Evolutionary conservation across 2,888 invertebrate species (phyloP), one percentile per base, ranked within the genome.

Genomic region (Zygaena filipendulae): DNA sequence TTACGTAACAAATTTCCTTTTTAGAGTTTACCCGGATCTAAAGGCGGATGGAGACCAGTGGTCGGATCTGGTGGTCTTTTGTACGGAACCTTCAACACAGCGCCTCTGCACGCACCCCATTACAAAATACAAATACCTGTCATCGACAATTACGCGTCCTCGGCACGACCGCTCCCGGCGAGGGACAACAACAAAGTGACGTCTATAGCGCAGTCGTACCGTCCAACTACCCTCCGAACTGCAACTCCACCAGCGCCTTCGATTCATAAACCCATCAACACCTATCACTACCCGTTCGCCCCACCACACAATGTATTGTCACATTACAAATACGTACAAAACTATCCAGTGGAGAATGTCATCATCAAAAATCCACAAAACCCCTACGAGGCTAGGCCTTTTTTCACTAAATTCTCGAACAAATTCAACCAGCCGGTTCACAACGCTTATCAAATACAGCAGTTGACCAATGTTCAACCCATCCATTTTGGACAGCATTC

Each of bases 31-130:
- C 72, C 82, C 38, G 58, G 79, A 45, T 75, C 82, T 23, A 82
- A 84, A 48, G 81, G 84, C 43, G 85, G 85, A 22, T 85, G 85
- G 85, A 62, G 84, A 38, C 85, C 85, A 20, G 84, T 85, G 11
- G 51, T 85, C 9, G 81, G 83, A 3, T 66, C 74, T 3, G 48
- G 62, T 11, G 69, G 74, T 2, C 51, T 70, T 1, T 33, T 69
- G 2, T 80, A 75, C 44, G 40, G 60, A 18, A 52, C 68, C 3
- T 62, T 52, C 33, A 62, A 60, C 27, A 63, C 59, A 5, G 57
- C 68, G 7, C 67, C 69, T 0, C 50, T 74, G 1, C 75, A 74
- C 40, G 55, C 70, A 4, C 64, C 61, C 5, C 44, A 60, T 3
- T 74, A 79, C 51, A 75, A 72, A 41, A 52, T 69, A 24, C 69